These are phyloP conservation scores for Artemia sinica DNA, from an alignment of 2,888 invertebrate species.

Conservation along the genomic window DNA sequence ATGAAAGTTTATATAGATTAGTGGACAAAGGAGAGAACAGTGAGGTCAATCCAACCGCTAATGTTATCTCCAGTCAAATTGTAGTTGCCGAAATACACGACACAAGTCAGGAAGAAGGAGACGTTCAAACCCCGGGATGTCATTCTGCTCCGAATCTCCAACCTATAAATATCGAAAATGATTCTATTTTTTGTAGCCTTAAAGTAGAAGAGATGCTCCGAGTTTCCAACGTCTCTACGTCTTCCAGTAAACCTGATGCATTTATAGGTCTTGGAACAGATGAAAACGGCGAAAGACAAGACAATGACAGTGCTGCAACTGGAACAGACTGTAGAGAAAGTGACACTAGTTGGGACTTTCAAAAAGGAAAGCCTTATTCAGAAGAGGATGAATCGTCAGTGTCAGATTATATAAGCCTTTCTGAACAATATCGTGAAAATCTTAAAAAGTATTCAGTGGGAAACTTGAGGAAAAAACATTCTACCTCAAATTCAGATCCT, in stretches of 20 bases:
- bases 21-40: too few species aligned
- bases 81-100: too few species aligned
- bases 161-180: background rate
- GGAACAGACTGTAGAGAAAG: constrained; percentile 22
- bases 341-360: constrained; percentile 26
- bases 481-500: background rate
- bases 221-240: background rate
- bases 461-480: constrained; percentile 23
- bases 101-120: too few species aligned
- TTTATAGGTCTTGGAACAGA: background rate
- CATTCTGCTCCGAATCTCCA: background rate
- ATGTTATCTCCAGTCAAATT: too few species aligned
- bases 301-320: constrained; percentile 14
- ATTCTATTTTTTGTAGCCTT: background rate
- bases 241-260: background rate
- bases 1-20: background rate
- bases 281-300: constrained; percentile 8
- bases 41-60: too few species aligned
- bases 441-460: constrained; percentile 24
- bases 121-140: background rate
- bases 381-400: constrained; percentile 8
- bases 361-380: constrained; percentile 21
- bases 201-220: background rate
- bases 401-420: background rate
- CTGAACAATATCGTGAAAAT: constrained; percentile 14